A percentile compares a stretch with the other conserved stretches of the same genome.
These are phyloP conservation scores for Amazona vittata DNA, from an alignment of 2,113 vertebrate genomes.

Conservation along the genomic window DNA sequence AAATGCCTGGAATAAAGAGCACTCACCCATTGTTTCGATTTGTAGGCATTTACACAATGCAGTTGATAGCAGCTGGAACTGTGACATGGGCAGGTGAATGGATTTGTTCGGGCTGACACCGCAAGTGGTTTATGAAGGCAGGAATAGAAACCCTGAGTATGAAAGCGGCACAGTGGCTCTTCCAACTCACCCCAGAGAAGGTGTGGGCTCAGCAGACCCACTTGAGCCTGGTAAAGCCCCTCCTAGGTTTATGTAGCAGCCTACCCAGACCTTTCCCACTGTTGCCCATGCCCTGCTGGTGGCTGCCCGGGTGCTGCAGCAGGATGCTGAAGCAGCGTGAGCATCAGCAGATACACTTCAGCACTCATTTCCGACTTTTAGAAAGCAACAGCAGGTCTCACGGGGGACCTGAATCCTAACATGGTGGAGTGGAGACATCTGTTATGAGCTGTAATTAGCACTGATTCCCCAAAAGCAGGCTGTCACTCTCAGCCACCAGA, in stretches of 20 bases:
- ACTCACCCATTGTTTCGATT: not conserved
- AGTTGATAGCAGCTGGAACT: not conserved
- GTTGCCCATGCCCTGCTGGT: not conserved
- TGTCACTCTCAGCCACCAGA: not conserved
- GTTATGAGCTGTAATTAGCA: not conserved
- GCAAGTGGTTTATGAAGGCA: rapidly evolving
- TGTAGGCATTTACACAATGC: not conserved
- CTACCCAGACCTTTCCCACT: not conserved
- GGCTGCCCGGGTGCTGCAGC: rapidly evolving
- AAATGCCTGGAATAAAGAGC: not conserved
- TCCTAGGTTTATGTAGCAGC: not conserved
- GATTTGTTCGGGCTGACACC: not conserved
- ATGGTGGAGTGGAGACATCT: not conserved
- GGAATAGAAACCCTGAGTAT: not conserved
- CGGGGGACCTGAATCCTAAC: not conserved
- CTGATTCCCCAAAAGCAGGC: not conserved
- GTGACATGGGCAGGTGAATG: not conserved
- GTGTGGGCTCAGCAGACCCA: not conserved
- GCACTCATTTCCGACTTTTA: not conserved
- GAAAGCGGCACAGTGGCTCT: not conserved
- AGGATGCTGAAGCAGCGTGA: rapidly evolving
- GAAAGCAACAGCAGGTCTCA: not conserved
- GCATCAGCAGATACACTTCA: not conserved
- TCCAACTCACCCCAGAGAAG: not conserved
- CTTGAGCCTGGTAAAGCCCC: not conserved